Percentiles rank a stretch among this genome's conserved stretches.
phyloP scores from a whole-genome alignment of 2,113 vertebrate genomes.

The Poecile atricapillus region DNA sequence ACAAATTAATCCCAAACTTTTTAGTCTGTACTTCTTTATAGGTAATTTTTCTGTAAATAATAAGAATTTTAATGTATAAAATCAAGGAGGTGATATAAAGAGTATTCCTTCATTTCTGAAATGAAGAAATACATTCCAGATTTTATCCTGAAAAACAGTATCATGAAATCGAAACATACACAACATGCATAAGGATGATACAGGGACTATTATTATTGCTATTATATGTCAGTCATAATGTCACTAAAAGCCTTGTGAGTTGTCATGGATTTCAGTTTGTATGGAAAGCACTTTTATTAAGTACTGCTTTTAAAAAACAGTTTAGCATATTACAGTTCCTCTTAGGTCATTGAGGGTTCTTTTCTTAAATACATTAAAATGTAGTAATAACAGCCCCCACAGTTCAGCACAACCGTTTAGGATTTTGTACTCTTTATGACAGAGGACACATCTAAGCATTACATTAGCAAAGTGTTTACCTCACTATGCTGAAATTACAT shows the following conservation, averaged over 20 bases:
- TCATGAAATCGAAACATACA: slow-evolving; percentile 12
- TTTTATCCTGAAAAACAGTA: not conserved
- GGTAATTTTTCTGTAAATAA: not conserved
- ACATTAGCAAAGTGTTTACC: not conserved
- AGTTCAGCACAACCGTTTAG: not conserved
- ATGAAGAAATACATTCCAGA: not conserved
- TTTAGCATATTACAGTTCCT: not conserved
- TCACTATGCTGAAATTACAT: not conserved
- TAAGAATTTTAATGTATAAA: not conserved
- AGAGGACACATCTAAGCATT: not conserved
- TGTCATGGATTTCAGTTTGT: slow-evolving; percentile 17
- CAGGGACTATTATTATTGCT: not conserved
- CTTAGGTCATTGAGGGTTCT: not conserved
- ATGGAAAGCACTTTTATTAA: not conserved
- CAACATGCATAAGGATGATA: not conserved
- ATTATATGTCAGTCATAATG: not conserved
- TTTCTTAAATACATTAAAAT: not conserved
- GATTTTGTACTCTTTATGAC: not conserved
- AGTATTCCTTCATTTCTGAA: not conserved
- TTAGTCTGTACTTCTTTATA: not conserved
- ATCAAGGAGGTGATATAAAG: not conserved
- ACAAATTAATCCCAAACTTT: not conserved
- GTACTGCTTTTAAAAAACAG: not conserved
- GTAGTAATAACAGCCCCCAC: not conserved
- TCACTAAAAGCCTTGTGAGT: slow-evolving; percentile 7